These are phyloP conservation scores for Exaiptasia diaphana DNA, from an alignment of 64 coral and sea anemone genomes.

Conservation along the genomic window DNA sequence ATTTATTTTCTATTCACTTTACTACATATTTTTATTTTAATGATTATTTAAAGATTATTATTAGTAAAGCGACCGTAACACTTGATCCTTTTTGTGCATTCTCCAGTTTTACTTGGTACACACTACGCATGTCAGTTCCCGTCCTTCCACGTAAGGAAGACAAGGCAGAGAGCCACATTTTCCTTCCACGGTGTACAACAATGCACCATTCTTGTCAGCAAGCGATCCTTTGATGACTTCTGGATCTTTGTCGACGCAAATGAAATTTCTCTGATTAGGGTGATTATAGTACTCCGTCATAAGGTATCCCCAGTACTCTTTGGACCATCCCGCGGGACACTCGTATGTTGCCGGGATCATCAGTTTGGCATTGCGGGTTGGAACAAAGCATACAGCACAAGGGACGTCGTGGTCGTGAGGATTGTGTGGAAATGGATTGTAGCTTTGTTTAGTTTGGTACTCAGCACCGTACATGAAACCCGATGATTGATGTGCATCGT, in stretches of 20 bases:
- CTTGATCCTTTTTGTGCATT: too few species aligned
- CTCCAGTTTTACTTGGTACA: constrained; percentile 28
- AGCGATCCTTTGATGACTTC: constrained; percentile 1
- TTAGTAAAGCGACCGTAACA: too few species aligned
- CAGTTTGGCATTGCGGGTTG: neutral
- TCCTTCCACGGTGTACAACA: constrained; percentile 29
- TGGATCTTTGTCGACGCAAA: constrained; percentile 41
- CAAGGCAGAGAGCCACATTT: constrained; percentile 13
- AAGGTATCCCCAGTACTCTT: constrained; percentile 39
- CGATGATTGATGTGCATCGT: neutral
- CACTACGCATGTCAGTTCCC: constrained; percentile 65
- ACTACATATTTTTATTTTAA: too few species aligned
- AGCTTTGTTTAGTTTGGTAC: neutral
- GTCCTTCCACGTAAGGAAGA: constrained; percentile 4
- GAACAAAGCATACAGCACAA: constrained; percentile 31
- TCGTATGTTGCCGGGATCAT: constrained; percentile 58
- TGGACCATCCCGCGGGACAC: constrained; percentile 47
- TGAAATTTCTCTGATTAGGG: neutral
- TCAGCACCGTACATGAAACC: constrained; percentile 17
- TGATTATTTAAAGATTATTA: too few species aligned
- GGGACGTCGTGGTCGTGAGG: constrained; percentile 12
- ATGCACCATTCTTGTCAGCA: neutral
- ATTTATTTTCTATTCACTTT: too few species aligned
- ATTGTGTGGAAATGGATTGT: constrained; percentile 14
- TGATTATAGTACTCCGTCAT: constrained; percentile 1